Conservation (phyloP, 30 jellyfish, hydroid and myxozoan genomes). For the Chrysaora quinquecirrha region DNA sequence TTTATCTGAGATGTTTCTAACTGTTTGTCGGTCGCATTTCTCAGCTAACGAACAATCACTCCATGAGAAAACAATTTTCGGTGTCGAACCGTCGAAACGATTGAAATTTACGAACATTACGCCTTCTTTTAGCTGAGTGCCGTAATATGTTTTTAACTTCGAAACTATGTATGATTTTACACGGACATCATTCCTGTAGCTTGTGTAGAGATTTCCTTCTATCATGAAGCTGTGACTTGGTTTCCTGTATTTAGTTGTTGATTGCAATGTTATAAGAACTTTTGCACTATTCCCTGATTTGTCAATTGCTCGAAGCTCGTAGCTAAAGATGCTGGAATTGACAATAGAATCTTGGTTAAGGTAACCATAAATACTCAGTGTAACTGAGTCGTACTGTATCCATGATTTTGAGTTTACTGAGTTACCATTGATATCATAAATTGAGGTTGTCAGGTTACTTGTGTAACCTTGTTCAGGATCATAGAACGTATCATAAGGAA, state of each 20-base stretch:
- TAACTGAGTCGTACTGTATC: constrained; percentile 52
- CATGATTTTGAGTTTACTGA: constrained; percentile 32
- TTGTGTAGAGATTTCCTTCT: constrained; percentile 33
- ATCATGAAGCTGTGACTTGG: constrained; percentile 15
- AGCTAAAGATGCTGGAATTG: neutral
- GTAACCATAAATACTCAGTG: constrained; percentile 59
- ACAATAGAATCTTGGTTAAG: neutral
- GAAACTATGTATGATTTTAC: constrained; percentile 15
- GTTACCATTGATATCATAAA: constrained; percentile 31
- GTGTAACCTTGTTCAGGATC: constrained; percentile 82
- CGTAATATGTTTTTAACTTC: constrained; percentile 17
- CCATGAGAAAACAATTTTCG: constrained; percentile 68
- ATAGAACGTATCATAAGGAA: constrained; percentile 72
- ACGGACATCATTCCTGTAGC: neutral
- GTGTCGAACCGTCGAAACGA: neutral
- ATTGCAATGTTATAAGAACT: constrained; percentile 2
- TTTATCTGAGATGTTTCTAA: constrained; percentile 32
- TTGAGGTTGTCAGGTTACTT: constrained; percentile 21
- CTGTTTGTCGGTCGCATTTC: constrained; percentile 64
- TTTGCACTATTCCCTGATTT: constrained; percentile 36
- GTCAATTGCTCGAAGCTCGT: constrained; percentile 35
- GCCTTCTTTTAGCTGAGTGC: constrained; percentile 5
- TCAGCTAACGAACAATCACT: constrained; percentile 74
- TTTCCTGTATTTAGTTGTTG: neutral
- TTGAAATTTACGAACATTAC: constrained; percentile 31